A percentile compares a stretch with the other conserved stretches of the same genome.
phyloP scores from a whole-genome alignment of 2,888 invertebrate species.

The Drosophila putrida region DNA sequence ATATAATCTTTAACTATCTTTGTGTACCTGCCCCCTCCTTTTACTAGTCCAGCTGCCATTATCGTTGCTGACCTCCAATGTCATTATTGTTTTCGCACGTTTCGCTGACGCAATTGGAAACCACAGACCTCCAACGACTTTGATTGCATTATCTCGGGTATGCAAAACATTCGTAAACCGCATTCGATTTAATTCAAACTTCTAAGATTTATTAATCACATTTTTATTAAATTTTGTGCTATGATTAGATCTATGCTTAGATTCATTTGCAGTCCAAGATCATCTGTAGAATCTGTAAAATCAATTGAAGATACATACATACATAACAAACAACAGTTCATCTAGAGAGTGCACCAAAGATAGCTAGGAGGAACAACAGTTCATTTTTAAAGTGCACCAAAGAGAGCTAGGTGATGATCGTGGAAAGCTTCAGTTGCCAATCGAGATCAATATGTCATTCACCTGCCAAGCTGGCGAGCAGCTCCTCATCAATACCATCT shows the following conservation, averaged over 20 bases:
- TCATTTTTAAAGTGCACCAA: not conserved
- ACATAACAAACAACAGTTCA: not conserved
- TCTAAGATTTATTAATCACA: constrained; percentile 19
- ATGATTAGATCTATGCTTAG: not conserved
- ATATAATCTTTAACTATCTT: not conserved
- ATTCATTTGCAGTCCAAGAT: constrained; percentile 16
- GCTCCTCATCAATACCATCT: constrained; percentile 72
- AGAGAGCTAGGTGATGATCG: constrained; percentile 27
- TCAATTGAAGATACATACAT: not conserved
- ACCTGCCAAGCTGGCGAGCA: constrained; percentile 73
- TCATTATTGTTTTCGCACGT: constrained; percentile 27
- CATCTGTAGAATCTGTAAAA: constrained; percentile 2
- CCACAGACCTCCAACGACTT: constrained; percentile 31
- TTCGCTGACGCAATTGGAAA: constrained; percentile 31
- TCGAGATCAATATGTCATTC: constrained; percentile 61
- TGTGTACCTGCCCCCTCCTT: not conserved
- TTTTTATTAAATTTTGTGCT: constrained; percentile 3
- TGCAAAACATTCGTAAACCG: not conserved
- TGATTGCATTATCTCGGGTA: constrained; percentile 8
- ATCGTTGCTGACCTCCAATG: constrained; percentile 55
- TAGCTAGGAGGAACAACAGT: constrained; percentile 22
- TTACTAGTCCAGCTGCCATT: constrained; percentile 42
- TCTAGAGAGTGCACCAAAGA: not conserved
- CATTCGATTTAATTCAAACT: not conserved
- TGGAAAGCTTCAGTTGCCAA: constrained; percentile 7